Percentiles rank a stretch among this genome's conserved stretches.
phyloP scores from a whole-genome alignment of 2,113 vertebrate species.

The Coracopsis vasa region DNA sequence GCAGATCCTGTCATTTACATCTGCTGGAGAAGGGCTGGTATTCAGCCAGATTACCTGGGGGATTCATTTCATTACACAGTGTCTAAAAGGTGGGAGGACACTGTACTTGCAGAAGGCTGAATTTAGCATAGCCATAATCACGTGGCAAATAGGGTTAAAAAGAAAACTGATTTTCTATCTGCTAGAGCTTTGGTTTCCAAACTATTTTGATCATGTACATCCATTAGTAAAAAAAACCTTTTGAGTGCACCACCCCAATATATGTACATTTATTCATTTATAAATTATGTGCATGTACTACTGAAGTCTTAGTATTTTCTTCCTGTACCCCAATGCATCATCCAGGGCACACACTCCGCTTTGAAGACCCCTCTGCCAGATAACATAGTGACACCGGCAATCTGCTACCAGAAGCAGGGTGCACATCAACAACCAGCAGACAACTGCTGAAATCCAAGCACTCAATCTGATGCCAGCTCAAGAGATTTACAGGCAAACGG shows the following conservation, averaged over 20 bases:
- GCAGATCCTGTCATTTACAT: neutral
- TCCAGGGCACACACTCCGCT: rapidly evolving
- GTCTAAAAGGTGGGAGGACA: neutral
- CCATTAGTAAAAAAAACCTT: neutral
- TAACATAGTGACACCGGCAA: rapidly evolving
- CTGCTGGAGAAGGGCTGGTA: neutral
- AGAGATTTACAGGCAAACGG: neutral
- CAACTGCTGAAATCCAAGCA: neutral
- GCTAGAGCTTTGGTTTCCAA: neutral
- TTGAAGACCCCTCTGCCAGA: neutral
- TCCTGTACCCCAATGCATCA: rapidly evolving
- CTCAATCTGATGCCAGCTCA: neutral
- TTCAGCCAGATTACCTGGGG: neutral
- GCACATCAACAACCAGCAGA: neutral
- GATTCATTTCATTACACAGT: neutral
- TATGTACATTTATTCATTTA: neutral
- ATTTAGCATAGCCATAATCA: neutral
- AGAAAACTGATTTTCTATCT: neutral
- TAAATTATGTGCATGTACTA: neutral
- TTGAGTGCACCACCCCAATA: rapidly evolving
- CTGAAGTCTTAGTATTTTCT: neutral
- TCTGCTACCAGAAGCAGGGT: neutral
- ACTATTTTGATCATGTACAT: neutral
- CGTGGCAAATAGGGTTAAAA: neutral
- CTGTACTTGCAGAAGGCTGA: neutral